These are phyloP conservation scores for Drosophila albomicans DNA, from an alignment of 1,140 invertebrate genomes.

Conservation along the genomic window DNA sequence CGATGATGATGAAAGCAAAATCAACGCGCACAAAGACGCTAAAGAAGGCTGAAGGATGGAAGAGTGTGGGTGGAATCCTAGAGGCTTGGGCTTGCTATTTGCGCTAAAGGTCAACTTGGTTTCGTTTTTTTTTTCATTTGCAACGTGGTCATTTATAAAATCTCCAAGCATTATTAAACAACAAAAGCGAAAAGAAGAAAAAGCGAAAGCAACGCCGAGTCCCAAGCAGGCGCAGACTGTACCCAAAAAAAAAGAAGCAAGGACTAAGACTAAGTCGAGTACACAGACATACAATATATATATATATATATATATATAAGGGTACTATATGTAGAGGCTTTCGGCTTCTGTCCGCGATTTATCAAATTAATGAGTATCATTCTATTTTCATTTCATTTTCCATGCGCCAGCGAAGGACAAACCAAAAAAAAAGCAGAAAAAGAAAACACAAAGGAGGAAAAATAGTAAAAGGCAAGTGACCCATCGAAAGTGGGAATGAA, in stretches of 20 bases:
- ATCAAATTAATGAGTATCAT: constrained; percentile 84
- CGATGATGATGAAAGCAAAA: constrained; percentile 62
- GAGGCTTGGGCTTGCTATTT: constrained; percentile 45
- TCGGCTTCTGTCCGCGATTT: constrained; percentile 70
- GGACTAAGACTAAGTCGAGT: constrained; percentile 9
- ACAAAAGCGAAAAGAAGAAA: constrained; percentile 34
- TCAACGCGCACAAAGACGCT: constrained; percentile 64
- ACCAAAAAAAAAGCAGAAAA: constrained; percentile 36
- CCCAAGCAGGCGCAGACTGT: constrained; percentile 17
- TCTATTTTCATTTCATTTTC: constrained; percentile 83
- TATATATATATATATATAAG: constrained; percentile 24
- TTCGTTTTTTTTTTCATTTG: constrained; percentile 56
- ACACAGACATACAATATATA: not conserved
- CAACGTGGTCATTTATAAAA: constrained; percentile 64
- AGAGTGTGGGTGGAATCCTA: not conserved
- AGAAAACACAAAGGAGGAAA: constrained; percentile 19
- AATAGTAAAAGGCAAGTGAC: constrained; percentile 47
- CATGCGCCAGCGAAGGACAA: constrained; percentile 66
- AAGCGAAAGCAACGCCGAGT: constrained; percentile 12
- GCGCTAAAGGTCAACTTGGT: constrained; percentile 72
- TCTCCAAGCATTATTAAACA: constrained; percentile 54
- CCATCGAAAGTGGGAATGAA: constrained; percentile 41
- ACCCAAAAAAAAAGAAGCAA: constrained; percentile 3
- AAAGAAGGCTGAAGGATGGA: not conserved
- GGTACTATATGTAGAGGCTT: constrained; percentile 21